phyloP scores from a whole-genome alignment of 2,888 invertebrate species.

The Tipula lateralis region DNA sequence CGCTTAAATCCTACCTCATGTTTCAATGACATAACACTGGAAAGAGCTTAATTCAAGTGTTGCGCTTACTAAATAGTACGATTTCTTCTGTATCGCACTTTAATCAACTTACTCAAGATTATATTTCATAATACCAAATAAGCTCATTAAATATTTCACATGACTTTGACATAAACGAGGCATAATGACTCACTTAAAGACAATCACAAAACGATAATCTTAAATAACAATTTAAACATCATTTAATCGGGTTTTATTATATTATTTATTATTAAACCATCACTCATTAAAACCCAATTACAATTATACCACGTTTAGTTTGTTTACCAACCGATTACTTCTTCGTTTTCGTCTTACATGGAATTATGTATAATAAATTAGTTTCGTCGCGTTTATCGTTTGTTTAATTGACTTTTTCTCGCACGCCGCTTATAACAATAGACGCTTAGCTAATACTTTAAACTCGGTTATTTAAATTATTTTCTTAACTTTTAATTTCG shows the following conservation, averaged over 20 bases:
- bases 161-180: neutral
- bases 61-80: too few species aligned
- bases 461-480: neutral
- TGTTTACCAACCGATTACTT: neutral
- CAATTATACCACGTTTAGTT: constrained; percentile 4
- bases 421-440: neutral
- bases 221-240: neutral
- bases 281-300: neutral
- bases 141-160: too few species aligned
- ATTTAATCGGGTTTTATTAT: neutral
- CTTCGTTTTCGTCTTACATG: neutral
- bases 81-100: too few species aligned
- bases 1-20: too few species aligned
- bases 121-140: too few species aligned
- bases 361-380: neutral
- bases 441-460: neutral
- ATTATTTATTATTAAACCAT: neutral
- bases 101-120: too few species aligned
- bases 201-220: neutral
- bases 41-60: too few species aligned
- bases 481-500: neutral
- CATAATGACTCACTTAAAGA: neutral
- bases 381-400: neutral
- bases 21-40: too few species aligned
- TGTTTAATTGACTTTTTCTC: neutral